Evolutionary conservation across 2,113 vertebrate genomes (phyloP), one percentile per base, ranked within the genome.

Genomic region (Pipra filicauda): DNA sequence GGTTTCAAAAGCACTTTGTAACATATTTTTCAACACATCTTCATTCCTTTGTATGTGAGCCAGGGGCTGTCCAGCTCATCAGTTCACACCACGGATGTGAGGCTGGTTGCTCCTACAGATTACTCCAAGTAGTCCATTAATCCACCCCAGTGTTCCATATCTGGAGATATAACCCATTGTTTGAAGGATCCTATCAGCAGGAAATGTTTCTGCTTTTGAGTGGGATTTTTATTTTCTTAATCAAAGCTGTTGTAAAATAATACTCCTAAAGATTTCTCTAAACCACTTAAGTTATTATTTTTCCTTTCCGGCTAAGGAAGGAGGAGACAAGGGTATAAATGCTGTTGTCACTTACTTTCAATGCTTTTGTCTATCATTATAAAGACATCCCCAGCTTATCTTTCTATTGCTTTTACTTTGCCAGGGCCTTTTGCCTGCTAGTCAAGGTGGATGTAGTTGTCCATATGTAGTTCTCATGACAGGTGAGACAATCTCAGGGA

Each of bases 401-500:
- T 59, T 43, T n/a, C 37, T 44, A 0, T 58, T 75, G 16, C 14
- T 57, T 48, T 27, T 12, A 24, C 37, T 66, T 89, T 52, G 14
- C 9, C 30, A 30, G 51, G 13, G 17, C 43, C 23, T 90, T 66
- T 57, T 33, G 64, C 30, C n/a, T 21, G 18, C 14, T 35, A 7
- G 8, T 67, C 30, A 18, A 39, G n/a, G 12, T 76, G 39, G 62
- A 28, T 43, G 39, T 48, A 20, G 49, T 27, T 0, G 1, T 41
- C 59, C 41, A 11, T 35, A 3, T 11, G 35, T 59, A 48, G 48
- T 30, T 79, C 24, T 51, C 11, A 1, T 17, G n/a, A 11, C 6
- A 62, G 5, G 5, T 15, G n/a, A 44, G 31, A n/a, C 1, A 3
- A 12, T 30, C 55, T 70, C 0, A 1, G 28, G 15, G 35, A 6